Evolutionary conservation across 2,113 vertebrate genomes (phyloP).

Genomic region (Erythrolamprus reginae): DNA sequence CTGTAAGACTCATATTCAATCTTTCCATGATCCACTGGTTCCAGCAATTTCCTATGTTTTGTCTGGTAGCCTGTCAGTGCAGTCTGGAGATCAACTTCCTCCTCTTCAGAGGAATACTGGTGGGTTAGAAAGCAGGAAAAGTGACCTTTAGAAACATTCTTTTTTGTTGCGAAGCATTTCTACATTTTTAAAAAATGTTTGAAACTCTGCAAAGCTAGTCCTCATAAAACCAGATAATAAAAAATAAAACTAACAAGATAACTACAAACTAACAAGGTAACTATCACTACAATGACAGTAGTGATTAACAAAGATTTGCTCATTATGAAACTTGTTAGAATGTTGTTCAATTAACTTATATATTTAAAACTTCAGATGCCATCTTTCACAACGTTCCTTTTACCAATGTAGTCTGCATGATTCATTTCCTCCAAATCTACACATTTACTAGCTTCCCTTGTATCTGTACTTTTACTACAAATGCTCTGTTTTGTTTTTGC

Average conservation of each 20-base stretch:
- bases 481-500: neutral
- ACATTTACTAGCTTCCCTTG: neutral
- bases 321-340: neutral
- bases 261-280: neutral
- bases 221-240: neutral
- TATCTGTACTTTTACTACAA: neutral
- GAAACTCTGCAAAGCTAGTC: neutral
- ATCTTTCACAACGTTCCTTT: neutral
- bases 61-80: slow-evolving; percentile 96
- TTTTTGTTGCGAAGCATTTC: neutral
- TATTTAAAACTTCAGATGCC: neutral
- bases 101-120: slow-evolving; percentile 98
- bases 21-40: slow-evolving; percentile 96
- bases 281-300: neutral
- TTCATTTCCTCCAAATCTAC: neutral
- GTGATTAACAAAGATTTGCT: neutral
- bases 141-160: neutral
- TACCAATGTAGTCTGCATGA: neutral
- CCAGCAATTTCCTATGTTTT: slow-evolving; percentile 94
- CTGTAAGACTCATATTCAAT: slow-evolving; percentile 94
- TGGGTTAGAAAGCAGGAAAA: slow-evolving; percentile 13
- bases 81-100: slow-evolving; percentile 95
- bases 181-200: neutral
- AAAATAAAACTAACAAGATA: neutral
- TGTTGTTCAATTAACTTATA: neutral